Evolutionary conservation across 2,797 vertebrate genomes (phyloP).

Genomic region (Muscicapa comitata): DNA sequence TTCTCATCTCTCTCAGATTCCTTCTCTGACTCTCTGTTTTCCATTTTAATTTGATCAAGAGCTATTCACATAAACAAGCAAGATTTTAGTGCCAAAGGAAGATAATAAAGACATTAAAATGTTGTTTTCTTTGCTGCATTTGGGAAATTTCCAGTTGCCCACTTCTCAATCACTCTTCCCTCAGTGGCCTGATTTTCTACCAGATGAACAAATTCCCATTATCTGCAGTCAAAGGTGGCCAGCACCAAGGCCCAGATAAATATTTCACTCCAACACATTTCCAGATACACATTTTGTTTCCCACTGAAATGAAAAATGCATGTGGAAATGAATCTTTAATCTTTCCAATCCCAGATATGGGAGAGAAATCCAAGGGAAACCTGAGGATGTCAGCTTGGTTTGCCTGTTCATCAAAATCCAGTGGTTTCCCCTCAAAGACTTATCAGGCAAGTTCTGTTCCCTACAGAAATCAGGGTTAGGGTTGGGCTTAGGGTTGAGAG

Average conservation of each 20-base stretch:
- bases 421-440: not conserved
- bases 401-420: slow-evolving; percentile 6
- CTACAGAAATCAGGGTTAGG: not conserved
- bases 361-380: slow-evolving; percentile 16
- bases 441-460: not conserved
- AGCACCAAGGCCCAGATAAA: slow-evolving; percentile 15
- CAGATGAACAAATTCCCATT: slow-evolving; percentile 21
- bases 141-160: not conserved
- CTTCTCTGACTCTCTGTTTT: not conserved
- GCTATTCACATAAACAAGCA: slow-evolving; percentile 45
- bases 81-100: not conserved
- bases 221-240: not conserved
- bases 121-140: not conserved
- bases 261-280: slow-evolving; percentile 12
- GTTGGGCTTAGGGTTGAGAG: not conserved
- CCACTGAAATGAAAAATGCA: slow-evolving; percentile 25
- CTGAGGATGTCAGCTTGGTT: slow-evolving; percentile 3
- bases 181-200: not conserved
- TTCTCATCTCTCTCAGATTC: slow-evolving; percentile 11
- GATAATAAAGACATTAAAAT: not conserved
- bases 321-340: slow-evolving; percentile 41
- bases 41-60: slow-evolving; percentile 9
- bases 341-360: not conserved
- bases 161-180: not conserved
- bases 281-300: not conserved